Conservation (phyloP, 2,797 vertebrate species). For the Cyprinella venusta region DNA sequence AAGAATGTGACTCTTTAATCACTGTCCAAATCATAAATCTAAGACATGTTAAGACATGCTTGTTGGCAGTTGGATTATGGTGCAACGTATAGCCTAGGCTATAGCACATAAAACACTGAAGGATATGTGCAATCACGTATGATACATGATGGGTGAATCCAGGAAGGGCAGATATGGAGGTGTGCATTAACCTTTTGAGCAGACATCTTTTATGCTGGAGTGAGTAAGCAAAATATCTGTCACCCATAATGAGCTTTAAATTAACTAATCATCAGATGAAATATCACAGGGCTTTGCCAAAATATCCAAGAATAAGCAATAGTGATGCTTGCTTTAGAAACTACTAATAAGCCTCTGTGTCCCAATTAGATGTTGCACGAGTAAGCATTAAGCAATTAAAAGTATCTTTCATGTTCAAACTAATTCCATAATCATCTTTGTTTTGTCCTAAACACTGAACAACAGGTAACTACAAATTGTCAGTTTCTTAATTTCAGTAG, state of each 20-base stretch:
- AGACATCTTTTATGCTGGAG: not conserved
- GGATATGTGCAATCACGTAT: not conserved
- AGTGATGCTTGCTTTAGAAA: not conserved
- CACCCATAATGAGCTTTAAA: conserved; percentile 3
- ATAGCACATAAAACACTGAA: not conserved
- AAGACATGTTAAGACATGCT: conserved; percentile 62
- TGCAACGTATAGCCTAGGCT: not conserved
- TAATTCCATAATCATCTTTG: not conserved
- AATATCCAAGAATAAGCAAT: conserved; percentile 16
- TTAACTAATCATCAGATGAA: not conserved
- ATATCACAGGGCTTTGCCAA: not conserved
- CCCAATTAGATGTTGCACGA: not conserved
- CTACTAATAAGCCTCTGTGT: not conserved
- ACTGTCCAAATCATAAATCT: conserved; percentile 23
- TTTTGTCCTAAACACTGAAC: not conserved
- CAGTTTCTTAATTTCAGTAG: not conserved
- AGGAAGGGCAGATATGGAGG: not conserved
- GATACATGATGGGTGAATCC: not conserved
- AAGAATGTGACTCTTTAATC: conserved; percentile 64
- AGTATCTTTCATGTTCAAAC: not conserved
- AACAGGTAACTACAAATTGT: not conserved
- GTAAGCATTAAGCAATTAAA: not conserved
- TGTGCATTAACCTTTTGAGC: not conserved
- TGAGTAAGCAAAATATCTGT: conserved; percentile 24
- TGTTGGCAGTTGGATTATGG: not conserved